Percentiles rank a stretch among this genome's conserved stretches.
These are phyloP conservation scores for Batillaria attramentaria DNA, from an alignment of 1,140 invertebrate species.

Conservation along the genomic window DNA sequence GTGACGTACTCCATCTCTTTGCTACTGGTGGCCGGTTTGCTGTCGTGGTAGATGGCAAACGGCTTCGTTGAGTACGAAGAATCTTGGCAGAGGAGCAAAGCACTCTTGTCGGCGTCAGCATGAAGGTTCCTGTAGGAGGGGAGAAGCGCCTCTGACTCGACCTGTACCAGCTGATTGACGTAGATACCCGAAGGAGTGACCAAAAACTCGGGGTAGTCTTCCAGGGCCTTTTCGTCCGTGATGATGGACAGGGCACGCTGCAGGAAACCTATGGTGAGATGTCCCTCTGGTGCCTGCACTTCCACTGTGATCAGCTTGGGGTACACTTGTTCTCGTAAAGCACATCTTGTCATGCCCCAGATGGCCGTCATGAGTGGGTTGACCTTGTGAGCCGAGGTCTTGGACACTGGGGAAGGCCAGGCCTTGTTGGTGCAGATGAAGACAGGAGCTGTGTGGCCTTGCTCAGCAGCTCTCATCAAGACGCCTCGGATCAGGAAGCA, in stretches of 20 bases:
- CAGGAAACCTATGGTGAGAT: slow-evolving; percentile 15
- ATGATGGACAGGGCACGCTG: slow-evolving; percentile 6
- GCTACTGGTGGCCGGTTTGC: not conserved
- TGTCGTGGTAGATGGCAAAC: slow-evolving; percentile 30
- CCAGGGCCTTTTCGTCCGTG: slow-evolving; percentile 7
- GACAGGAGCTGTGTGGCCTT: slow-evolving; percentile 21
- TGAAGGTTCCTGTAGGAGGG: slow-evolving; percentile 31
- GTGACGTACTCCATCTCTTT: not conserved
- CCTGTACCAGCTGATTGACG: slow-evolving; percentile 37
- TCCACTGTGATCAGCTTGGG: slow-evolving; percentile 31
- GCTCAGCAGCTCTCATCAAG: slow-evolving; percentile 23
- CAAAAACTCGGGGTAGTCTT: slow-evolving; percentile 31
- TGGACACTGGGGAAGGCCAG: slow-evolving; percentile 10
- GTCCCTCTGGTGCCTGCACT: slow-evolving; percentile 29
- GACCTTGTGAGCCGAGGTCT: slow-evolving; percentile 11
- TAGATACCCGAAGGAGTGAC: slow-evolving; percentile 24
- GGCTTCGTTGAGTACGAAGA: not conserved
- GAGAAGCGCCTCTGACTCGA: slow-evolving; percentile 32
- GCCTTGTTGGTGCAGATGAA: slow-evolving; percentile 38
- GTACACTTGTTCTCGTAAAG: slow-evolving; percentile 36
- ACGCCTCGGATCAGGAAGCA: slow-evolving; percentile 31
- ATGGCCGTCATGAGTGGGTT: slow-evolving; percentile 40
- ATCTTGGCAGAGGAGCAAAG: slow-evolving; percentile 23
- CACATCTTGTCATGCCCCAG: slow-evolving; percentile 40
- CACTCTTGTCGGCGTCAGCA: slow-evolving; percentile 34